Evolutionary conservation across 2,888 invertebrate genomes (phyloP), one percentile per base, ranked within the genome.

Genomic region (Colostygia pectinataria): DNA sequence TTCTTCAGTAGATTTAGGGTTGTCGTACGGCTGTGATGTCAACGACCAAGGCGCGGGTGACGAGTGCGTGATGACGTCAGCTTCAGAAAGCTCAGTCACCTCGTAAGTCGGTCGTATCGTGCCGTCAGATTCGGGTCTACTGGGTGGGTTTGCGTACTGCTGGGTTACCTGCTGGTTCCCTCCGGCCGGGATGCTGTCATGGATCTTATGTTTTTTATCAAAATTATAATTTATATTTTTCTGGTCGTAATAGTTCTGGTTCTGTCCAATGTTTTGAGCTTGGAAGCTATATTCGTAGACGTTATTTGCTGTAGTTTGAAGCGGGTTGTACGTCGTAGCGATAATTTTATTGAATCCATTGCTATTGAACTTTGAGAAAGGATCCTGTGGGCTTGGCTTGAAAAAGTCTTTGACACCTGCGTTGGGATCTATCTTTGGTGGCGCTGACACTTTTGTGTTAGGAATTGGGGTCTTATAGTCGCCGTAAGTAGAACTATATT

Each of bases 401-500:
- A 91, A 91, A 1, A 59, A 64, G 28, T 65, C 65, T 61, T 86
- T 84, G 10, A 62, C 65, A 52, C 74, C 75, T 5, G 73, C 77
- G 47, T 87, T 88, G 6, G 85, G 83, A 51, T 89, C 85, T 38
- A 83, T 77, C 59, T 89, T 87, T 4, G 74, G 71, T 9, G 81
- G 72, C 2, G 71, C 59, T n/a, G 80, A 72, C 18, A 74, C 57
- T 64, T 90, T 87, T 0, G 83, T 77, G 40, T 76, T 78, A 7
- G 91, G 92, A 1, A 92, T 90, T 62, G 92, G 69, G 64, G 86
- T 71, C 75, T 91, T 78, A 65, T 82, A 60, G 71, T 91, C 82
- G 28, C 68, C 77, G 18, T 75, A 83, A 28, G 78, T 79, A 0
- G 81, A 79, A 53, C 80, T 86, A 53, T 75, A 91, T 46, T 80